phyloP scores from a whole-genome alignment of 1,140 invertebrate species.

The Armadillidium nasatum region DNA sequence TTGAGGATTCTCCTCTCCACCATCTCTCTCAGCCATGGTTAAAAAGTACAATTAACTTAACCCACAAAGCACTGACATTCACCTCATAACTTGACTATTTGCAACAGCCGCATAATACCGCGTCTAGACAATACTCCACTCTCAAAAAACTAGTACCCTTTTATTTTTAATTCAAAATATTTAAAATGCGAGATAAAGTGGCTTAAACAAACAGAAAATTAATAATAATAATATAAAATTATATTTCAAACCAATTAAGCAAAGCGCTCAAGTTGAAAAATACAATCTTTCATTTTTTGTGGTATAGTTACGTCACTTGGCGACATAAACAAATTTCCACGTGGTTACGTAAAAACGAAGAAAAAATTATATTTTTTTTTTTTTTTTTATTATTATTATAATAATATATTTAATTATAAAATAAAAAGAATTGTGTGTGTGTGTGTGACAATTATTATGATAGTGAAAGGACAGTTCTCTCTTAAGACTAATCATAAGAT shows the following conservation, averaged over 20 bases:
- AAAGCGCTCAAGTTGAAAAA: too few relatives aligned
- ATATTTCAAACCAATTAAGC: not conserved
- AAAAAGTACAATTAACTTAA: not conserved
- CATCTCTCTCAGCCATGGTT: not conserved
- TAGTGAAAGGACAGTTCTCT: too few relatives aligned
- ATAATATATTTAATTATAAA: too few relatives aligned
- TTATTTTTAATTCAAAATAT: not conserved
- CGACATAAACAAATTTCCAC: conserved; percentile 3
- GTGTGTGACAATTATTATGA: too few relatives aligned
- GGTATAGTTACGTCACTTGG: not conserved
- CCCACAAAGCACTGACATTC: not conserved
- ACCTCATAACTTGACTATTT: not conserved
- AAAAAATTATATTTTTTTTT: too few relatives aligned
- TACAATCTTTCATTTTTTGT: not conserved
- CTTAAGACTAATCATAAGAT: too few relatives aligned
- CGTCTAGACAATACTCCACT: not conserved
- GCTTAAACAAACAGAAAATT: not conserved
- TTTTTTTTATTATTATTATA: too few relatives aligned
- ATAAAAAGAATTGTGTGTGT: too few relatives aligned
- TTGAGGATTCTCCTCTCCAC: not conserved
- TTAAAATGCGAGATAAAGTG: not conserved
- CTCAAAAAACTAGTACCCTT: not conserved
- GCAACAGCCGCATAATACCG: conserved; percentile 2
- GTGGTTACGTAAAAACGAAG: too few relatives aligned
- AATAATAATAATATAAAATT: not conserved